Percentiles rank a stretch among this genome's conserved stretches.
These are phyloP conservation scores for Sebastes itinus DNA, from an alignment of 2,797 vertebrate genomes.

Conservation along the genomic window DNA sequence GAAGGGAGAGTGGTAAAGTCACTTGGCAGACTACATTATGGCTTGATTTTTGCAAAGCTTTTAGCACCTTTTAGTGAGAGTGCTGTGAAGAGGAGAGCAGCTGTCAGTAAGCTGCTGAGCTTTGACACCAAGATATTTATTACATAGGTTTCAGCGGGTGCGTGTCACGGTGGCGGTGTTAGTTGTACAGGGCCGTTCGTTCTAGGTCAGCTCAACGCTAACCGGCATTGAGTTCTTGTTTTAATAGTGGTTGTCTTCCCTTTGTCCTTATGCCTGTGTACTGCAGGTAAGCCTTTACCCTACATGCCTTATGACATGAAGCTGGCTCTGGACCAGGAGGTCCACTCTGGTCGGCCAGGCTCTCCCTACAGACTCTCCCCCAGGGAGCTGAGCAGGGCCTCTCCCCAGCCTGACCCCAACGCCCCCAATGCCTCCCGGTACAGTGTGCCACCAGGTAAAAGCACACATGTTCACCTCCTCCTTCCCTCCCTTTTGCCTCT, in stretches of 20 bases:
- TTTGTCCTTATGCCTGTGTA: constrained; percentile 68
- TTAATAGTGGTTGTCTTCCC: constrained; percentile 65
- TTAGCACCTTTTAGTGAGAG: constrained; percentile 58
- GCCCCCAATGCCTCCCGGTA: constrained; percentile 81
- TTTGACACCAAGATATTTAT: constrained; percentile 46
- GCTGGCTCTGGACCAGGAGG: constrained; percentile 89
- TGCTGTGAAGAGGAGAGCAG: constrained; percentile 45
- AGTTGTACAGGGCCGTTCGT: background rate
- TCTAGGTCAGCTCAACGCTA: constrained; percentile 46
- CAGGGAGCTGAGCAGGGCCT: constrained; percentile 88
- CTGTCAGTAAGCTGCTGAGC: constrained; percentile 42
- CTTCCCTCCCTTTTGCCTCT: constrained; percentile 25
- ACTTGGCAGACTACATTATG: constrained; percentile 28
- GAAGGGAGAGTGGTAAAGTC: constrained; percentile 40
- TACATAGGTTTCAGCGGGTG: constrained; percentile 22
- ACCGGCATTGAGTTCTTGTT: constrained; percentile 47
- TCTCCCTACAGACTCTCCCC: constrained; percentile 91
- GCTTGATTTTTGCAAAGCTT: constrained; percentile 60
- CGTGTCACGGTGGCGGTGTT: constrained; percentile 19
- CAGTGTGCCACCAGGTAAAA: constrained; percentile 92
- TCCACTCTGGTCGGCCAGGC: constrained; percentile 86
- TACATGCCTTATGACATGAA: constrained; percentile 91
- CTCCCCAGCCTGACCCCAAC: constrained; percentile 86
- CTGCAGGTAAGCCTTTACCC: constrained; percentile 88
- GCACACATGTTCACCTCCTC: constrained; percentile 53